Percentiles rank a stretch among this genome's conserved stretches.
Conservation (phyloP, 2,888 invertebrate genomes). For the Zygaena filipendulae region DNA sequence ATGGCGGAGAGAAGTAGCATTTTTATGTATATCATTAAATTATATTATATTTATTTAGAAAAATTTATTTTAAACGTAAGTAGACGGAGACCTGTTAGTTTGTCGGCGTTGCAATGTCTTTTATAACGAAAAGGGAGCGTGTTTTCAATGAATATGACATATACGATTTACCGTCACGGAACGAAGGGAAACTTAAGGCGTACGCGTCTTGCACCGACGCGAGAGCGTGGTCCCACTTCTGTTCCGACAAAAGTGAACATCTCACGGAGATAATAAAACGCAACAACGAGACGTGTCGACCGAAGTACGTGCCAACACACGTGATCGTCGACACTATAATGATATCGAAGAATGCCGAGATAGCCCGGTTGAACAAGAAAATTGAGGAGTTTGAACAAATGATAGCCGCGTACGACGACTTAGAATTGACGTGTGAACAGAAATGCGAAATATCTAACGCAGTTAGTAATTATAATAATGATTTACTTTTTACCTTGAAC, state of each 20-base stretch:
- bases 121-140: slow-evolving; percentile 58
- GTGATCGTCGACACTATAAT: slow-evolving; percentile 54
- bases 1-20: slow-evolving; percentile 40
- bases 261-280: slow-evolving; percentile 63
- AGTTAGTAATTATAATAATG: slow-evolving; percentile 31
- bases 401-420: slow-evolving; percentile 45
- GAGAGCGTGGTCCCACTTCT: slow-evolving; percentile 67
- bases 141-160: slow-evolving; percentile 54
- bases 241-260: slow-evolving; percentile 65
- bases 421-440: slow-evolving; percentile 50
- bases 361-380: slow-evolving; percentile 49
- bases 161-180: slow-evolving; percentile 48
- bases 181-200: slow-evolving; percentile 66
- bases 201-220: slow-evolving; percentile 68
- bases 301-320: slow-evolving; percentile 50
- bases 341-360: slow-evolving; percentile 60
- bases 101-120: slow-evolving; percentile 55
- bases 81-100: slow-evolving; percentile 24
- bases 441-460: slow-evolving; percentile 52
- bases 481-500: too few species aligned
- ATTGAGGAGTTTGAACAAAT: slow-evolving; percentile 57
- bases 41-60: slow-evolving; percentile 24
- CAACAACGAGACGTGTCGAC: slow-evolving; percentile 42
- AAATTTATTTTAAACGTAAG: slow-evolving; percentile 32
- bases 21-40: slow-evolving; percentile 31